Percentiles rank a stretch among this genome's conserved stretches.
These are phyloP conservation scores for Oscheius sp. DNA, from an alignment of 2,888 invertebrate genomes.

Conservation along the genomic window DNA sequence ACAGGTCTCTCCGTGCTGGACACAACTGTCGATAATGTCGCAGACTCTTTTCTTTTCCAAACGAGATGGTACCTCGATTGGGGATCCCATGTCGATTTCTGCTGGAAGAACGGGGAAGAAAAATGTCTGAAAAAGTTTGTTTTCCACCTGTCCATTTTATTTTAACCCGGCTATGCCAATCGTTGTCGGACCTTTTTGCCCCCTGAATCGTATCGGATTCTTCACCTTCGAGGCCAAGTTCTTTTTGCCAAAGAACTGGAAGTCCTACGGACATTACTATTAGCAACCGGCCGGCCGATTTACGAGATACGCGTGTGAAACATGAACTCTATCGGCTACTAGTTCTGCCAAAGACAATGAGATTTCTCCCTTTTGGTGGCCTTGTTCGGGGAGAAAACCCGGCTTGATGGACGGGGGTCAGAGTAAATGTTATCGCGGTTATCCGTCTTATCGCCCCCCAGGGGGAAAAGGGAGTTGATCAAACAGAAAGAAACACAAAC, in stretches of 20 bases:
- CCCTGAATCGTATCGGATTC: slow-evolving; percentile 21
- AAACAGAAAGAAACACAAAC: slow-evolving; percentile 15
- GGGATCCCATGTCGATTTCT: slow-evolving; percentile 36
- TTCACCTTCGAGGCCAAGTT: slow-evolving; percentile 3
- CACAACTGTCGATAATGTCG: slow-evolving; percentile 40
- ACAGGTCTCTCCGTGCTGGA: neutral
- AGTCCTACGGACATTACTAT: slow-evolving; percentile 23
- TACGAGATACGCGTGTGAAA: slow-evolving; percentile 25
- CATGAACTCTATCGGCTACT: slow-evolving; percentile 6
- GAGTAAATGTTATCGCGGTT: too few relatives aligned
- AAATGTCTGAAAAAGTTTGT: slow-evolving; percentile 33
- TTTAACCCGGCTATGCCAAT: slow-evolving; percentile 13
- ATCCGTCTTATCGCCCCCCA: neutral
- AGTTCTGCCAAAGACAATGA: slow-evolving; percentile 27
- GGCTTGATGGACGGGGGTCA: too few relatives aligned
- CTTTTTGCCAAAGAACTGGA: slow-evolving; percentile 19
- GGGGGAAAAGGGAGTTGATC: neutral
- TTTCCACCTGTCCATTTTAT: neutral
- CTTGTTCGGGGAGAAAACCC: too few relatives aligned
- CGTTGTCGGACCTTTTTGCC: neutral
- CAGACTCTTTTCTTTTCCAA: slow-evolving; percentile 39
- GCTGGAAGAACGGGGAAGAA: slow-evolving; percentile 33
- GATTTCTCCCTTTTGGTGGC: neutral
- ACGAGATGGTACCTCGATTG: slow-evolving; percentile 29
- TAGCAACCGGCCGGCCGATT: slow-evolving; percentile 26